Evolutionary conservation across 2,797 vertebrate species (phyloP), one percentile per base, ranked within the genome.

Genomic region (Coccyzus lansbergi): DNA sequence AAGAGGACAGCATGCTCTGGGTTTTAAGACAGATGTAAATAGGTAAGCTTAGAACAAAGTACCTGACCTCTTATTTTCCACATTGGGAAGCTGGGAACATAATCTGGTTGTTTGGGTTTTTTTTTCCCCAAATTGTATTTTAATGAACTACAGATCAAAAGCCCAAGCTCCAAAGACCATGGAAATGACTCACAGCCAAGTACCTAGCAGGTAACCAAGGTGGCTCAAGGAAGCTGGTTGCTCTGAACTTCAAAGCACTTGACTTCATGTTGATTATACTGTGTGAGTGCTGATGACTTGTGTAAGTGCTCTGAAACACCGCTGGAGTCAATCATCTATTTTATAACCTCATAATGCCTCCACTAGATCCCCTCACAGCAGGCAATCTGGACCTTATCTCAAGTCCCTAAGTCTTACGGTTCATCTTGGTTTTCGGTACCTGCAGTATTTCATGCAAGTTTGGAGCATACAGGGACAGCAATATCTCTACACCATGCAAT

Each of bases 401-500:
- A 68, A 46, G 20, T 42, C 44, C 19, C 49, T 2, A 6, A 34
- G 11, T 75, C 11, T 46, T 65, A 26, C 2, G 13, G 33, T 31
- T 85, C 19, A 36, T 20, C 40, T 44, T 58, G 44, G 49, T 40
- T 67, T 28, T 36, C 56, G 29, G 17, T 19, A 60, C 31, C 13
- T 59, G 34, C 31, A 85, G 62, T 29, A 74, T 26, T 59, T 51
- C 52, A 59, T 1, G 1, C 2, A 5, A 4, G 20, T 2, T 34
- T 29, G 3, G 12, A 59, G 67, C 55, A 12, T 9, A 17, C 4
- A 21, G 7, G 24, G 31, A 65, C 0, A 68, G 44, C 0, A 1
- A 15, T 38, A 62, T 15, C 36, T 48, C 49, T 79, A 0, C 3
- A 12, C 26, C 0, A 0, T 14, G 22, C 6, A 26, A 31, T 44